A percentile compares a stretch with the other conserved stretches of the same genome.
These are phyloP conservation scores for Drosophila aff. DNA, from an alignment of 1,140 invertebrate species.

Conservation along the genomic window DNA sequence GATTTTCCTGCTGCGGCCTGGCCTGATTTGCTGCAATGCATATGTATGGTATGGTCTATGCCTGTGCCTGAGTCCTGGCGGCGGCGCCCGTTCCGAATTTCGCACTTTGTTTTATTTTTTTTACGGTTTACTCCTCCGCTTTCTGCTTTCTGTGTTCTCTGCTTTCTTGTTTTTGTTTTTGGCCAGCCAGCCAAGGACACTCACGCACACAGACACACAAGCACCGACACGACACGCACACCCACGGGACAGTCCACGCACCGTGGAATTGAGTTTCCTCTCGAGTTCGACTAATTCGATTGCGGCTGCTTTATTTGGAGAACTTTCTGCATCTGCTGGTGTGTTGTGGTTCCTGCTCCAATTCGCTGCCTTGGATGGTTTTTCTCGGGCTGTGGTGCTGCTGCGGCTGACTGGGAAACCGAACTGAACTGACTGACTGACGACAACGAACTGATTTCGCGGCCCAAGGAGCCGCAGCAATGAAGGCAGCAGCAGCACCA, in stretches of 20 bases:
- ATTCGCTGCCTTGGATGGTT: conserved; percentile 56
- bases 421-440: conserved; percentile 79
- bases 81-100: conserved; percentile 43
- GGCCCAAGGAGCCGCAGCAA: conserved; percentile 60
- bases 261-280: conserved; percentile 46
- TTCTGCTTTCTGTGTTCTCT: conserved; percentile 5
- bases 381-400: conserved; percentile 48
- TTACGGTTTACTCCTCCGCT: neutral
- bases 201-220: conserved; percentile 35
- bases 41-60: conserved; percentile 31
- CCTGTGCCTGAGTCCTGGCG: conserved; percentile 16
- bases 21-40: conserved; percentile 52
- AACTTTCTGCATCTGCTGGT: conserved; percentile 36
- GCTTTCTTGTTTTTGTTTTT: conserved; percentile 48
- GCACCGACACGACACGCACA: conserved; percentile 31
- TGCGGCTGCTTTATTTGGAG: conserved; percentile 32
- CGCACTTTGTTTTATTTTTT: conserved; percentile 44
- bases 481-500: conserved; percentile 42
- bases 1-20: conserved; percentile 63
- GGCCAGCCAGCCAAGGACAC: conserved; percentile 66
- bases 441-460: conserved; percentile 78
- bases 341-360: conserved; percentile 34
- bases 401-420: conserved; percentile 34
- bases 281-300: conserved; percentile 58
- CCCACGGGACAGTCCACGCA: conserved; percentile 41